Conservation (phyloP, 2,888 invertebrate species). For the Eumacrocentrus americanus region DNA sequence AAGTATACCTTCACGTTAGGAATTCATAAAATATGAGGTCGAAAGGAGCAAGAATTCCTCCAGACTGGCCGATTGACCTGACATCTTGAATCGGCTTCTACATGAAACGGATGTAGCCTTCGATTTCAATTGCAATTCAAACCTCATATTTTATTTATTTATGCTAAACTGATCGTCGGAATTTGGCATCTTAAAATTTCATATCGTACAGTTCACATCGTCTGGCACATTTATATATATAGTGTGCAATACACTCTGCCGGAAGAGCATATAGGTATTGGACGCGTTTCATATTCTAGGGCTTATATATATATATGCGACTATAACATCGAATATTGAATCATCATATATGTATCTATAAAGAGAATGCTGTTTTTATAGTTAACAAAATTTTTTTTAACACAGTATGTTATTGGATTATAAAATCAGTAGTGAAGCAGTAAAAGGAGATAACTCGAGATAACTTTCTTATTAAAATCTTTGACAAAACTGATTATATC, state of each 20-base stretch:
- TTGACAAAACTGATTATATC: too few species aligned
- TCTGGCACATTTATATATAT: constrained; percentile 40
- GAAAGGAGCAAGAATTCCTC: too few species aligned
- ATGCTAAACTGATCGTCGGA: constrained; percentile 51
- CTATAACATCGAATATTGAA: too few species aligned
- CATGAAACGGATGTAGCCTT: not conserved
- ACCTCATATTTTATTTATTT: constrained; percentile 56
- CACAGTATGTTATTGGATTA: too few species aligned
- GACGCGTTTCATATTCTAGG: not conserved
- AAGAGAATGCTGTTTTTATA: not conserved
- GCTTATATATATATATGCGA: not conserved
- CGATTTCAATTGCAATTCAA: constrained; percentile 19
- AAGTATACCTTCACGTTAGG: too few species aligned
- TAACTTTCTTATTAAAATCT: too few species aligned
- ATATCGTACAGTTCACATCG: constrained; percentile 38
- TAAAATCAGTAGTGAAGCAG: too few species aligned
- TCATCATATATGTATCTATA: not conserved
- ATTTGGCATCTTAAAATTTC: constrained; percentile 53
- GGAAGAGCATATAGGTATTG: not conserved
- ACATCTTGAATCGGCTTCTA: not conserved
- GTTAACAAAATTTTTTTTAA: too few species aligned
- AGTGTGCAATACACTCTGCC: not conserved
- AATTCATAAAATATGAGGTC: too few species aligned
- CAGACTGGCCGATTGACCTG: constrained; percentile 37
- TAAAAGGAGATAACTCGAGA: too few species aligned